These are phyloP conservation scores for Zaprionus bogoriensis DNA, from an alignment of 2,888 invertebrate species.

Conservation along the genomic window DNA sequence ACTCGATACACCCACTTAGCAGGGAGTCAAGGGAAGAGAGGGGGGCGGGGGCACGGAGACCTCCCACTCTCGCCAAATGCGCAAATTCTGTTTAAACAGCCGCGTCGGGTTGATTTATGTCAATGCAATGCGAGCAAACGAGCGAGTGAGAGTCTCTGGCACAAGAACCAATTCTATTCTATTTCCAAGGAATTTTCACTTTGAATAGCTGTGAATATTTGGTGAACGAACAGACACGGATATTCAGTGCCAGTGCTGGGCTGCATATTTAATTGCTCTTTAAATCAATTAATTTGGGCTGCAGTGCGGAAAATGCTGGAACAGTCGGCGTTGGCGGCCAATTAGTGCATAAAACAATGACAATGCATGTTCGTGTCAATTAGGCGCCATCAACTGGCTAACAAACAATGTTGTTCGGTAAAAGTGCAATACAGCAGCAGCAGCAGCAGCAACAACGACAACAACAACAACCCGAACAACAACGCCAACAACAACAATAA, in stretches of 20 bases:
- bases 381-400: conserved; percentile 46
- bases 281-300: conserved; percentile 54
- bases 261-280: conserved; percentile 47
- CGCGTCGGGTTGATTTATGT: conserved; percentile 60
- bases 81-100: conserved; percentile 73
- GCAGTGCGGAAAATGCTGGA: conserved; percentile 17
- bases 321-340: conserved; percentile 29
- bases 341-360: conserved; percentile 50
- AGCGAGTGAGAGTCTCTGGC: conserved; percentile 13
- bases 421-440: conserved; percentile 22
- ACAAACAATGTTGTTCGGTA: conserved; percentile 36
- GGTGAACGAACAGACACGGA: background rate
- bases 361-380: conserved; percentile 53
- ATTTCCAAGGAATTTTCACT: no score
- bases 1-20: no score
- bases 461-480: conserved; percentile 6
- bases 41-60: conserved; percentile 1
- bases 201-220: no score
- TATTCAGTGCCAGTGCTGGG: conserved; percentile 2
- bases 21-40: background rate
- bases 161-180: no score
- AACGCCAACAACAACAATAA: conserved; percentile 8
- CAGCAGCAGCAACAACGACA: conserved; percentile 8
- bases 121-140: conserved; percentile 35
- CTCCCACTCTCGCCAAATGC: no score